Conservation (phyloP, 2,113 vertebrate species). For the Peucedramus taeniatus region DNA sequence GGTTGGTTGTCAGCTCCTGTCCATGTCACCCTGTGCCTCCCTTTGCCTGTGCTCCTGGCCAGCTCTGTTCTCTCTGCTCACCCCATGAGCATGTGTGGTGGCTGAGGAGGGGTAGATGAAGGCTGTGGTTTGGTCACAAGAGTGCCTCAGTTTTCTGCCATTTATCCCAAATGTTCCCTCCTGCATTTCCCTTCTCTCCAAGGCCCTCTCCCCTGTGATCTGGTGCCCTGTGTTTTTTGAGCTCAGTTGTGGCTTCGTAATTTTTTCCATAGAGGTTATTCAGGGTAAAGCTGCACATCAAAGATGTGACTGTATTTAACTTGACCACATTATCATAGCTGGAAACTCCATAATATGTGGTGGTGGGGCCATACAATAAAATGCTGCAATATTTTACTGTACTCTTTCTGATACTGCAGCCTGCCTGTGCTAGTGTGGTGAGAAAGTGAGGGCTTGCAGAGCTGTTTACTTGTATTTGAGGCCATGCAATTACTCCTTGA, state of each 20-base stretch:
- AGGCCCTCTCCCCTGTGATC: not conserved
- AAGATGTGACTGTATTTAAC: not conserved
- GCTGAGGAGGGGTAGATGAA: not conserved
- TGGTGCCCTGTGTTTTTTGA: not conserved
- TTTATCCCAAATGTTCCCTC: not conserved
- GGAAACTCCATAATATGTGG: not conserved
- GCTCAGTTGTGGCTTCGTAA: not conserved
- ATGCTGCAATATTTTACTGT: not conserved
- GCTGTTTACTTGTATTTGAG: not conserved
- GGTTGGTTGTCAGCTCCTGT: not conserved
- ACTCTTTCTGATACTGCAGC: not conserved
- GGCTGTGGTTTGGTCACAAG: not conserved
- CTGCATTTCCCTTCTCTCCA: not conserved
- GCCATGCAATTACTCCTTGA: not conserved
- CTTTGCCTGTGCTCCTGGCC: fast-evolving
- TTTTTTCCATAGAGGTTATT: slow-evolving; percentile 28
- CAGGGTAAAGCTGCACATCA: slow-evolving; percentile 1
- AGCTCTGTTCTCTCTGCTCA: not conserved
- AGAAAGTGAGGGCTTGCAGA: not conserved
- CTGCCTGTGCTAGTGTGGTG: not conserved
- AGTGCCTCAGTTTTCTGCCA: not conserved
- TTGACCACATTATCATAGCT: not conserved
- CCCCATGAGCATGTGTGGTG: not conserved
- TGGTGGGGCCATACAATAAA: not conserved
- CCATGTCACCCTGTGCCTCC: fast-evolving